Base-by-base conservation (phyloP, 2,888 invertebrate species). In the Phyllotreta striolata region DNA sequence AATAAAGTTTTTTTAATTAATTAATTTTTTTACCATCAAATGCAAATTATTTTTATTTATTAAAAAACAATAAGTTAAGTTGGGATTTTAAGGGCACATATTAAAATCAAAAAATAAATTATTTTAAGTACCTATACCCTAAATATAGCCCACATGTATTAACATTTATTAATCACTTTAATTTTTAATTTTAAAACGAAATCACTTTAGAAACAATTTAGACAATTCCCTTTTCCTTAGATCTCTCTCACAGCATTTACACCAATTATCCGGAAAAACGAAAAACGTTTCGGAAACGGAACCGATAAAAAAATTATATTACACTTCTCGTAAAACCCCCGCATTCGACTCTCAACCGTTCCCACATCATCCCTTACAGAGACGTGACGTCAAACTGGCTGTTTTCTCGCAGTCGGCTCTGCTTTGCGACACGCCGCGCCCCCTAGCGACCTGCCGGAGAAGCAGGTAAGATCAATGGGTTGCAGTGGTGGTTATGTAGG, bases 311-410 rank as follows among this genome's bases (percentile, higher is more conserved):
- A 37, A 6, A 12, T 12, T 35, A 9, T 63, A 54, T 51, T 39
- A 46, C 24, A 41, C 9, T 44, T 10, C 44, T 58, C 57, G 52
- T 64, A 41, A 60, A 55, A 58, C 59, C 66, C 63, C 57, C 58
- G 62, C 24, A 24, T 24, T 63, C 52, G 47, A 63, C 56, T 72
- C 73, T 59, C 62, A 65, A 54, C 59, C 71, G 67, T 64, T 67
- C 69, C 74, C 72, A 72, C 77, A 71, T 76, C 73, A 69, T 76
- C 76, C 71, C 75, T 68, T 70, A 71, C 68, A 75, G 78, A 74
- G 76, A 72, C 77, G 73, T 79, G 79, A 80, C 80, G 80, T 79
- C 79, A 80, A 78, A 80, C 80, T 80, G 75, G 61, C 34, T 59
- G 57, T 43, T 60, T 49, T 60, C 60, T 62, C 57, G 55, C 56